Conservation (phyloP, 2,113 vertebrate genomes). For the Solea solea region DNA sequence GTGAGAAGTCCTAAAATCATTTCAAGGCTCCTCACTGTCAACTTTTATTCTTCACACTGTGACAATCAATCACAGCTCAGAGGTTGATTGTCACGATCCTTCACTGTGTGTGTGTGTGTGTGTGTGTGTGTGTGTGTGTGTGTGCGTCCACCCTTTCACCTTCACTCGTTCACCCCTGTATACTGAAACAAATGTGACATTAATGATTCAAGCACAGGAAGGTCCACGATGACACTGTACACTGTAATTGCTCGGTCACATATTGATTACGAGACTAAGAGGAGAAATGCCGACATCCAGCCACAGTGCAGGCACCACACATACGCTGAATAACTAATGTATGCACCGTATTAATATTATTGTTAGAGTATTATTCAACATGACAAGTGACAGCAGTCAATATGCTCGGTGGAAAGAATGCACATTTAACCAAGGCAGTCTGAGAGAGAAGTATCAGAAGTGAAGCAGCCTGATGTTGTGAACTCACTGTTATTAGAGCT, state of each 20-base stretch:
- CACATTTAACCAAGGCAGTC: constrained; percentile 11
- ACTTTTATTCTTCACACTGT: constrained; percentile 34
- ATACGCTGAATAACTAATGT: neutral
- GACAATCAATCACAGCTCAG: constrained; percentile 48
- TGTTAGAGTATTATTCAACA: constrained; percentile 1
- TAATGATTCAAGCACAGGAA: constrained; percentile 49
- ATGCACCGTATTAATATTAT: constrained; percentile 13
- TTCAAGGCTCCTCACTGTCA: constrained; percentile 39
- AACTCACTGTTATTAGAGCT: constrained; percentile 59
- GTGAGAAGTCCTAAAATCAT: constrained; percentile 32
- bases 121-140: constrained; percentile 16
- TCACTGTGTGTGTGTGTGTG: constrained; percentile 20
- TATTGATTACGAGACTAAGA: constrained; percentile 59
- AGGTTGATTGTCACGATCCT: constrained; percentile 46
- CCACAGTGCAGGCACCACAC: neutral
- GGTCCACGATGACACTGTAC: constrained; percentile 31
- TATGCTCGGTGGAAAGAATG: constrained; percentile 5
- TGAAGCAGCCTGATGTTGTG: constrained; percentile 35
- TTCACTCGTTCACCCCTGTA: constrained; percentile 20
- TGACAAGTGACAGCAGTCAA: constrained; percentile 14
- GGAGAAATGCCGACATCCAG: constrained; percentile 1
- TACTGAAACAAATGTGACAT: constrained; percentile 47
- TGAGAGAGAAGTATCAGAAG: constrained; percentile 39
- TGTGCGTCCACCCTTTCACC: constrained; percentile 25
- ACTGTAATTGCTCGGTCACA: constrained; percentile 41